A percentile compares a stretch with the other conserved stretches of the same genome.
Evolutionary conservation across 2,888 invertebrate species (phyloP).

Genomic region (Azorinus chamasolen): DNA sequence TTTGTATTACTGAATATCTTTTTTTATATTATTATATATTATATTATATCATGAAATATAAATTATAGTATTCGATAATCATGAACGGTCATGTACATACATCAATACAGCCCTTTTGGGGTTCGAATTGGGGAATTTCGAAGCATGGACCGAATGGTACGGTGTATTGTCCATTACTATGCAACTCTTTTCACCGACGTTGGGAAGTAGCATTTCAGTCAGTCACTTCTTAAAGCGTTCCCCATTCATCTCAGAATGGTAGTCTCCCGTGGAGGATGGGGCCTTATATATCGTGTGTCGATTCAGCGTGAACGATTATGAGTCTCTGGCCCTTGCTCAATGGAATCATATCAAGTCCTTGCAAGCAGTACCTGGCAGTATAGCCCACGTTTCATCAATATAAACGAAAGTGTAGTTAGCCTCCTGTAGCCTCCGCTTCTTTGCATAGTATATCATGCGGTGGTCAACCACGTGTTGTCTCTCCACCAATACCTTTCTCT

Average conservation of each 20-base stretch:
- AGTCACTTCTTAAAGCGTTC: slow-evolving; percentile 8
- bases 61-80: too few relatives aligned
- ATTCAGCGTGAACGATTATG: slow-evolving; percentile 32
- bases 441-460: slow-evolving; percentile 14
- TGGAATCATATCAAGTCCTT: slow-evolving; percentile 9
- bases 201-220: too few relatives aligned
- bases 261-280: slow-evolving; percentile 9
- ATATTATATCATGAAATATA: too few relatives aligned
- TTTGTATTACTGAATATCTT: too few relatives aligned
- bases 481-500: slow-evolving; percentile 33
- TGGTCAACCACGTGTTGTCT: slow-evolving; percentile 6
- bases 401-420: slow-evolving; percentile 5
- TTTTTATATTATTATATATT: too few relatives aligned
- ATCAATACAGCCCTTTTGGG: slow-evolving; percentile 29
- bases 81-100: too few relatives aligned
- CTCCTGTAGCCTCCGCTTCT: neutral
- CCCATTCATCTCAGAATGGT: slow-evolving; percentile 31
- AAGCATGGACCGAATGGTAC: slow-evolving; percentile 18
- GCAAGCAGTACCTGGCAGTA: slow-evolving; percentile 37
- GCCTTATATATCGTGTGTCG: slow-evolving; percentile 19
- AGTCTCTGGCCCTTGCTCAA: slow-evolving; percentile 23
- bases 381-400: slow-evolving; percentile 41
- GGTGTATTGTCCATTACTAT: slow-evolving; percentile 30
- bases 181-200: too few relatives aligned
- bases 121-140: slow-evolving; percentile 15